phyloP scores from a whole-genome alignment of 2,888 invertebrate species.

The Cephus rjabovi region DNA sequence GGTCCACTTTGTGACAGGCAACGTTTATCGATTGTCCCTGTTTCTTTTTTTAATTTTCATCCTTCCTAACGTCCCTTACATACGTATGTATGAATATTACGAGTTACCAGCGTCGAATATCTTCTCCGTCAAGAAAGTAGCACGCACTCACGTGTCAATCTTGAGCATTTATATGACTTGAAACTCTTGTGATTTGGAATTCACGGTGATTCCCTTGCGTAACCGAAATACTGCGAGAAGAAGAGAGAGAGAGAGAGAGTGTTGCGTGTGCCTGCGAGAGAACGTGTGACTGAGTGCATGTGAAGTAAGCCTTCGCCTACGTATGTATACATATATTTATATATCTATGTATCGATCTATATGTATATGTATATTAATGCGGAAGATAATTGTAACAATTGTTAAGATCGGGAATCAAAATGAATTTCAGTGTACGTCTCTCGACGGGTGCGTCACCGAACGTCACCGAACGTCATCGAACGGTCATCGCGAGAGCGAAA shows the following conservation, averaged over 20 bases:
- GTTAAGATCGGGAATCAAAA: slow-evolving; percentile 15
- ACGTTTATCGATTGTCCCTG: no score
- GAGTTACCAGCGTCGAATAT: slow-evolving; percentile 21
- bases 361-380: not conserved
- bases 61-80: not conserved
- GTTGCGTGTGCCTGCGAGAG: slow-evolving; percentile 13
- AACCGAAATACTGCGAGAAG: not conserved
- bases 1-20: no score
- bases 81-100: slow-evolving; percentile 11
- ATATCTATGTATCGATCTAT: not conserved
- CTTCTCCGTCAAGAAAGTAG: not conserved
- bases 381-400: not conserved
- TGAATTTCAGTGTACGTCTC: slow-evolving; percentile 9
- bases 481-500: not conserved
- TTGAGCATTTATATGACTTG: slow-evolving; percentile 2
- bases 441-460: not conserved
- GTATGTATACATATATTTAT: slow-evolving; percentile 16
- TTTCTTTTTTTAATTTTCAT: no score
- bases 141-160: not conserved
- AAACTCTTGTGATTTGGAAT: slow-evolving; percentile 18
- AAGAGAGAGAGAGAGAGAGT: slow-evolving; percentile 24
- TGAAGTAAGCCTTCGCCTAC: slow-evolving; percentile 25
- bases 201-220: slow-evolving; percentile 25
- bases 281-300: slow-evolving; percentile 4
- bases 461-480: not conserved